Conservation (phyloP, 92 coral and sea anemone genomes). For the Paragorgia papillata region DNA sequence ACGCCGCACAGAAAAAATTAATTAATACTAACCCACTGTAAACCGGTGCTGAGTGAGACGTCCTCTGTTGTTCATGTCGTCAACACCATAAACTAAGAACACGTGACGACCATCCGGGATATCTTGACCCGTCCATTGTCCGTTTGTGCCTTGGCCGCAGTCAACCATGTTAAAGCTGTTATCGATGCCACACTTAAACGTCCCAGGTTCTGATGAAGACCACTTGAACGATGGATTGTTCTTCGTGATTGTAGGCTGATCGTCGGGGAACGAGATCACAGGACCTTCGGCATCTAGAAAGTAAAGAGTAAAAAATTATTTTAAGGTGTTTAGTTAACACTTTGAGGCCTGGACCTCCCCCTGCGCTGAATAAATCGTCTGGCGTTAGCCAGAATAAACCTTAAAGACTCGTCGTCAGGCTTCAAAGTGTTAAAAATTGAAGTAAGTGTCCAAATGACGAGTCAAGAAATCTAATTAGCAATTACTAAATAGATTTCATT, state of each 20-base stretch:
- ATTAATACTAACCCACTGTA: conserved; percentile 18
- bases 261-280: neutral
- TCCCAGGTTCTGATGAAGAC: conserved; percentile 32
- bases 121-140: conserved; percentile 17
- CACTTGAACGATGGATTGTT: conserved; percentile 18
- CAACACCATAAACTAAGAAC: conserved; percentile 28
- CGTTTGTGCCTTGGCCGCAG: conserved; percentile 26
- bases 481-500: too few relatives aligned
- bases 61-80: conserved; percentile 23
- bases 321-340: too few relatives aligned
- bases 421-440: too few relatives aligned
- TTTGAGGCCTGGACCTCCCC: too few relatives aligned
- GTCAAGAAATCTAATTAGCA: too few relatives aligned
- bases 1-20: too few relatives aligned
- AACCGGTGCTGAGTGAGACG: neutral
- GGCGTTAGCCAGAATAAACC: too few relatives aligned
- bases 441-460: too few relatives aligned
- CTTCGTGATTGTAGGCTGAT: conserved; percentile 12
- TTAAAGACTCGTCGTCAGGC: too few relatives aligned
- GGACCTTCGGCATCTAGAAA: conserved; percentile 22
- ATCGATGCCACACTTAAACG: conserved; percentile 22
- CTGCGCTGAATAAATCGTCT: too few relatives aligned
- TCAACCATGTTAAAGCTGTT: conserved; percentile 5
- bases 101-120: conserved; percentile 11
- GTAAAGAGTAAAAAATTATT: neutral